phyloP scores from a whole-genome alignment of 1,140 invertebrate genomes.

The Conus betulinus region DNA sequence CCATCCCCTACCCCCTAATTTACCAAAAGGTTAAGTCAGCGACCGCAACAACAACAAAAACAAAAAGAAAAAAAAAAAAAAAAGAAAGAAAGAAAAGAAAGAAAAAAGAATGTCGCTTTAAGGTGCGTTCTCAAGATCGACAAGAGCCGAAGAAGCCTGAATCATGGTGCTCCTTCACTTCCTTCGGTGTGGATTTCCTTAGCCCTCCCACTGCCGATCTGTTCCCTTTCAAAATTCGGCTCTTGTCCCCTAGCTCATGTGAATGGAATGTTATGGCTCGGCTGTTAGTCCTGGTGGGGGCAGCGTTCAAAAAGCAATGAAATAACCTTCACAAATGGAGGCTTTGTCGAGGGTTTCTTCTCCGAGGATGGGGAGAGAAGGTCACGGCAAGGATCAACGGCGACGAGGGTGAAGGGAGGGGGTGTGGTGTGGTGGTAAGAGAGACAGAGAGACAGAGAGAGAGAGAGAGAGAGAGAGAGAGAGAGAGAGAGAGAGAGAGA shows the following conservation, averaged over 20 bases:
- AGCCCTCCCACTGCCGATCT: neutral
- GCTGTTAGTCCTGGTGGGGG: neutral
- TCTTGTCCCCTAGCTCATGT: neutral
- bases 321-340: neutral
- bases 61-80: neutral
- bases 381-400: too few species aligned
- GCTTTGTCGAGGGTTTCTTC: neutral
- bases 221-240: neutral
- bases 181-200: too few species aligned
- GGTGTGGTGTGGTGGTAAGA: neutral
- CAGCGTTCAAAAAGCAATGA: neutral
- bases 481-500: too few species aligned
- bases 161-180: too few species aligned
- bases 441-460: too few species aligned
- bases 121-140: too few species aligned
- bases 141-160: too few species aligned
- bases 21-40: too few species aligned
- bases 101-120: neutral
- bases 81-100: neutral
- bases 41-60: too few species aligned
- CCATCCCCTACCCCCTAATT: too few species aligned
- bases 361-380: too few species aligned
- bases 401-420: neutral
- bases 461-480: too few species aligned
- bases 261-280: neutral